phyloP scores from a whole-genome alignment of 2,797 vertebrate species.

The Liasis olivaceus region DNA sequence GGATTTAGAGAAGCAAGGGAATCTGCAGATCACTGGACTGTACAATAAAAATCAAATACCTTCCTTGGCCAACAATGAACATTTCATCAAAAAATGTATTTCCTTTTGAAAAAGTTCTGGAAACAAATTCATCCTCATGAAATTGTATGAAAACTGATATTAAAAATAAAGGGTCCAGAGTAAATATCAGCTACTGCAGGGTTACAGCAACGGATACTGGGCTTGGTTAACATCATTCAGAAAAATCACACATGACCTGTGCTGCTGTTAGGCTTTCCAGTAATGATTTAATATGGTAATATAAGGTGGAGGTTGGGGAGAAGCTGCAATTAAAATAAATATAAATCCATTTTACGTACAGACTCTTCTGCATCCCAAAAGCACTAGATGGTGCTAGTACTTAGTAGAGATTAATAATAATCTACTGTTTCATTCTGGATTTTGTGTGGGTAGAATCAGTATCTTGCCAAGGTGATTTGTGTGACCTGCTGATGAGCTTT shows the following conservation, averaged over 20 bases:
- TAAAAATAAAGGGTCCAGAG: neutral
- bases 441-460: neutral
- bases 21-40: neutral
- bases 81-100: neutral
- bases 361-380: slow-evolving; percentile 18
- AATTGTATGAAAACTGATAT: neutral
- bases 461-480: neutral
- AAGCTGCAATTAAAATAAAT: neutral
- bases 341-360: neutral
- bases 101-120: neutral
- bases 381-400: slow-evolving; percentile 62
- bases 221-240: neutral
- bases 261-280: neutral
- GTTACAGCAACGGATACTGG: neutral
- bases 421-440: neutral
- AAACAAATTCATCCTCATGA: neutral
- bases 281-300: neutral
- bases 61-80: neutral
- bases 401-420: slow-evolving; percentile 24
- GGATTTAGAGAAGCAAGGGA: neutral
- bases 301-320: neutral
- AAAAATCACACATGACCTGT: neutral
- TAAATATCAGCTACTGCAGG: neutral
- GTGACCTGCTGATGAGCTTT: neutral
- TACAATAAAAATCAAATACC: neutral